Evolutionary conservation across 2,888 invertebrate species (phyloP).

Genomic region (Chymomyza fuscimana): DNA sequence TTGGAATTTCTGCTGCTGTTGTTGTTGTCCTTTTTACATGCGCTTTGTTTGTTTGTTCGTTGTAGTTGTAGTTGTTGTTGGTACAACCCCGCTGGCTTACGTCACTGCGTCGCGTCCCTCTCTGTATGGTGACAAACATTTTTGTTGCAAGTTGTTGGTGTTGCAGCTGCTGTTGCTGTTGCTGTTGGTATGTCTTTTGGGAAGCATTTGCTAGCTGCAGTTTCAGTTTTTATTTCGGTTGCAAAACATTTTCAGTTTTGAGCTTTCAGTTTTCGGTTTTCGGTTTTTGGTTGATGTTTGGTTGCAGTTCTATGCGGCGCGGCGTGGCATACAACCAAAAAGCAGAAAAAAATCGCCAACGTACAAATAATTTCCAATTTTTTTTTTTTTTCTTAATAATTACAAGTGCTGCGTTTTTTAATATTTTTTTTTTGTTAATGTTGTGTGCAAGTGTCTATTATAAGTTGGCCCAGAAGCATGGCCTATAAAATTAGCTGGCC

Average conservation of each 20-base stretch:
- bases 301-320: slow-evolving; percentile 66
- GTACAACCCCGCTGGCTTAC: background rate
- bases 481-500: background rate
- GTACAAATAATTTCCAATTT: background rate
- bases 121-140: slow-evolving; percentile 27
- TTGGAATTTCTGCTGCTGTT: slow-evolving; percentile 1
- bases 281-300: slow-evolving; percentile 30
- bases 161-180: slow-evolving; percentile 31
- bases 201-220: slow-evolving; percentile 12
- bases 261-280: slow-evolving; percentile 34
- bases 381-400: background rate
- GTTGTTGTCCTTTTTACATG: slow-evolving; percentile 1
- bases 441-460: background rate
- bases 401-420: background rate
- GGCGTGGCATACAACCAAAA: slow-evolving; percentile 54
- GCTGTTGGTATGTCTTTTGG: slow-evolving; percentile 43
- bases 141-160: slow-evolving; percentile 48
- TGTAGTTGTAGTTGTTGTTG: background rate
- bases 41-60: slow-evolving; percentile 6
- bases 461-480: background rate
- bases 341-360: slow-evolving; percentile 56
- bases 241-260: slow-evolving; percentile 59
- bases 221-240: slow-evolving; percentile 55
- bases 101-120: too few species aligned
- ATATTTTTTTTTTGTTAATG: background rate